Base-by-base conservation (phyloP, 2,888 invertebrate genomes). In the Hedychridium roseum region DNA sequence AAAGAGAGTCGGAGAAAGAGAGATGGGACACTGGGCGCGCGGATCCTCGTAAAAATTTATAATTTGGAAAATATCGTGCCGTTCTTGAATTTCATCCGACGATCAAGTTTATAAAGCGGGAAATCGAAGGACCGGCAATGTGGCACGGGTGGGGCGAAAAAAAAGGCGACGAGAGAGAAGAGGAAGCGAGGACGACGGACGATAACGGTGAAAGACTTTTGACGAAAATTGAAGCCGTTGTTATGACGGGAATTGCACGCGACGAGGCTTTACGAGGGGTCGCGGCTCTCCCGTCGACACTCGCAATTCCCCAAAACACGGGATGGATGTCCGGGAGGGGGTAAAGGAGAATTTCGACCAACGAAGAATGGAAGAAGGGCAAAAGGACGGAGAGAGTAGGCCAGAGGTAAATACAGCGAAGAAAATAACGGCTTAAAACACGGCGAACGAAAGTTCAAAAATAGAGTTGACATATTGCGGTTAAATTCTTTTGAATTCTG, bases 211-310 rank as follows among this genome's bases (percentile, higher is more conserved):
- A 60, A 59, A 67, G 73, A 74, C 73, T 73, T 74, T 76, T 76
- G 76, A 76, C 76, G 77, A 78, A 75, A 78, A 78, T 78, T 73
- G 76, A 77, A 76, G 74, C 74, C 76, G 77, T 74, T 75, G 73
- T 74, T 78, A 74, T 76, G 76, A 78, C 76, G 72, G 68, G 71
- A 76, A 76, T 76, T 70, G 76, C 70, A 65, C 66, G 65, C 66
- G 74, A 74, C 71, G 68, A 71, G 63, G 69, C 64, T 74, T 74
- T 73, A 73, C 66, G 71, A 64, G 64, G 54, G 64, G 62, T 41
- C 23, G 43, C 42, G 31, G n/a, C n/a, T n/a, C 41, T 53, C 44
- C 45, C 51, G 49, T 53, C 55, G 49, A 44, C 52, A 47, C 51
- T 66, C 47, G 54, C 44, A 41, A 50, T 44, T 62, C 59, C 52